A percentile compares a stretch with the other conserved stretches of the same genome.
These are phyloP conservation scores for Mareca strepera DNA, from an alignment of 2,797 vertebrate species.

Conservation along the genomic window DNA sequence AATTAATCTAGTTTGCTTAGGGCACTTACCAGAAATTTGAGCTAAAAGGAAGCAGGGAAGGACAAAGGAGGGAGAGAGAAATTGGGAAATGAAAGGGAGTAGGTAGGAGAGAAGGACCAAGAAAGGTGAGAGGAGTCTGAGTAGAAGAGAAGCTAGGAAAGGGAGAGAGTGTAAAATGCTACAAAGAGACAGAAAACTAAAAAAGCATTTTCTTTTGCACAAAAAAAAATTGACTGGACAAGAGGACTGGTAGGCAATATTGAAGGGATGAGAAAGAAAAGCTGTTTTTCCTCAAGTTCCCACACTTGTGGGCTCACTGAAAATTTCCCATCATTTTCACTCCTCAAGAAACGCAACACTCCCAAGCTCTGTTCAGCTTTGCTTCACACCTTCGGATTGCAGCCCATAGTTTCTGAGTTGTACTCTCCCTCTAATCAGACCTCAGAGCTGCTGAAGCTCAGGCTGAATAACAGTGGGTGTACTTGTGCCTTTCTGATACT, in stretches of 20 bases:
- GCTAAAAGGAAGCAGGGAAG: background rate
- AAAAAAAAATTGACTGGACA: background rate
- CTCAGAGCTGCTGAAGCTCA: background rate
- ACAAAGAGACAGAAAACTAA: background rate
- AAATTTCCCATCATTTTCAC: background rate
- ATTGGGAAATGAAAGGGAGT: background rate
- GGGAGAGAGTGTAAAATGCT: background rate
- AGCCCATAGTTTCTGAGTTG: background rate
- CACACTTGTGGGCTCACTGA: background rate
- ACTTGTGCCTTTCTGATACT: background rate
- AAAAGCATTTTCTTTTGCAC: background rate
- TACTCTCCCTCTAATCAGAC: background rate
- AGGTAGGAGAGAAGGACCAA: background rate
- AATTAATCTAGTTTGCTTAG: background rate
- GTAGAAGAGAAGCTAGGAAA: background rate
- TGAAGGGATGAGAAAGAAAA: background rate
- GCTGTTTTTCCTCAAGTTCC: background rate
- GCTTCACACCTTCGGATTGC: background rate
- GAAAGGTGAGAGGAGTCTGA: background rate
- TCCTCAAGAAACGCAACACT: background rate
- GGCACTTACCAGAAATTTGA: background rate
- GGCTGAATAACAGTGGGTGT: background rate
- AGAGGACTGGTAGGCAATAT: background rate
- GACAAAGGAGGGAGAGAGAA: constrained; percentile 6
- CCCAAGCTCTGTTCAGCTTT: background rate